phyloP scores from a whole-genome alignment of 2,797 vertebrate species.

The Arctocebus calabarensis region DNA sequence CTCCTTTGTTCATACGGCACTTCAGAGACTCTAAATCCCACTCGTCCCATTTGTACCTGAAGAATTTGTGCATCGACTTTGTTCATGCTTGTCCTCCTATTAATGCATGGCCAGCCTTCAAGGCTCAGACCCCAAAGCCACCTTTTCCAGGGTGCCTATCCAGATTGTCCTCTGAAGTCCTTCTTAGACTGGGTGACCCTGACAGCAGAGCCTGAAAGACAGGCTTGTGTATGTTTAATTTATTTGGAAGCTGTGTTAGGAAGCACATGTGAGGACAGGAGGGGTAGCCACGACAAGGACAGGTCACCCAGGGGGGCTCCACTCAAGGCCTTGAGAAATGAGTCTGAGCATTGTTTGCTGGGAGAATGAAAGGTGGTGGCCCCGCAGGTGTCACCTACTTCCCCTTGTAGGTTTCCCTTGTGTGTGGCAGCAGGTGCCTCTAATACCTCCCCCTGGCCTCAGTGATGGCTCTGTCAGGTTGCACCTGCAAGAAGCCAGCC shows the following conservation, averaged over 20 bases:
- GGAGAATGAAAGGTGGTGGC: neutral
- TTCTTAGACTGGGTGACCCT: neutral
- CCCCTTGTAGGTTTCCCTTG: neutral
- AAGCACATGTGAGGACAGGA: neutral
- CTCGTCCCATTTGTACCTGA: neutral
- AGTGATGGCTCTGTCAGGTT: neutral
- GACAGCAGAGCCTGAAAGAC: neutral
- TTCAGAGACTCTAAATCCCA: neutral
- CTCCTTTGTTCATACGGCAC: neutral
- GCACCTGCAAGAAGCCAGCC: neutral
- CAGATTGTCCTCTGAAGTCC: neutral
- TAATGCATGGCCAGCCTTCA: neutral
- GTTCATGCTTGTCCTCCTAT: neutral
- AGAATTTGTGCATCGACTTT: neutral
- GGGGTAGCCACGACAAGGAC: neutral
- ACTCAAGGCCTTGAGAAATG: neutral
- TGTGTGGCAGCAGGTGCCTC: rapidly evolving
- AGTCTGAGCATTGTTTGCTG: neutral
- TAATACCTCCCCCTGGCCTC: neutral
- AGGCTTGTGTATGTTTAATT: neutral
- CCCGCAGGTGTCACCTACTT: too few relatives aligned
- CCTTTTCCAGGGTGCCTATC: neutral
- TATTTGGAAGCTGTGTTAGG: neutral
- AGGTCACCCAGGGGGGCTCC: neutral
- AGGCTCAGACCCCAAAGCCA: neutral